A percentile compares a stretch with the other conserved stretches of the same genome.
Evolutionary conservation across 2,888 invertebrate genomes (phyloP).

Genomic region (Amblyteles armatorius): DNA sequence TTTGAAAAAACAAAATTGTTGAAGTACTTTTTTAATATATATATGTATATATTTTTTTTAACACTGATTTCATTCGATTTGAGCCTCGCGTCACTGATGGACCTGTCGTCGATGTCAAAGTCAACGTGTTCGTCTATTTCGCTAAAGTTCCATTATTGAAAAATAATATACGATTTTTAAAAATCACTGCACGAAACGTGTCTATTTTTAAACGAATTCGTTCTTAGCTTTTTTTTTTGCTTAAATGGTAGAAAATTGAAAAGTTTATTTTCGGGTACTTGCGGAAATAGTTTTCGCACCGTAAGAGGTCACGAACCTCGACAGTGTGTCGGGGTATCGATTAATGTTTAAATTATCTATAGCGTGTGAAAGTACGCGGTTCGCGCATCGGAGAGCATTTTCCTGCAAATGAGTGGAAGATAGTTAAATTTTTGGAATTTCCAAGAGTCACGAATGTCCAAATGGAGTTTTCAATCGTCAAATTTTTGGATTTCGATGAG

Average conservation of each 20-base stretch:
- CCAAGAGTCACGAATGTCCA: background rate
- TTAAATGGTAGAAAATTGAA: background rate
- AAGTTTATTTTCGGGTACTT: background rate
- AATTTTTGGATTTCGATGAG: constrained; percentile 3
- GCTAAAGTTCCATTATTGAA: background rate
- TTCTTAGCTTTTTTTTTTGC: background rate
- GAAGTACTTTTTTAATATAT: background rate
- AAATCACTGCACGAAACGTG: background rate
- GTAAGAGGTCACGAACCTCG: background rate
- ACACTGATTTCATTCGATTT: too few species aligned
- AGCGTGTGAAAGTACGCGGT: background rate
- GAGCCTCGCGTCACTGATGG: too few species aligned
- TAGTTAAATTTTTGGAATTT: background rate
- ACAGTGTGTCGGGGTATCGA: background rate
- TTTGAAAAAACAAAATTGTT: background rate
- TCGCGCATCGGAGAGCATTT: background rate
- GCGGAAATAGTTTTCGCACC: background rate
- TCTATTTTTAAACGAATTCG: background rate
- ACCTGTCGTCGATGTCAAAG: too few species aligned
- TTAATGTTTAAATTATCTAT: background rate
- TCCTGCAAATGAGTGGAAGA: background rate
- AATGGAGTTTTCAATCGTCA: background rate
- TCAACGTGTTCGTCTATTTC: too few species aligned
- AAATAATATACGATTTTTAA: background rate
- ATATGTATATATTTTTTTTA: too few species aligned